Evolutionary conservation across 2,797 vertebrate species (phyloP), one percentile per base, ranked within the genome.

Genomic region (Tragopan temminckii): DNA sequence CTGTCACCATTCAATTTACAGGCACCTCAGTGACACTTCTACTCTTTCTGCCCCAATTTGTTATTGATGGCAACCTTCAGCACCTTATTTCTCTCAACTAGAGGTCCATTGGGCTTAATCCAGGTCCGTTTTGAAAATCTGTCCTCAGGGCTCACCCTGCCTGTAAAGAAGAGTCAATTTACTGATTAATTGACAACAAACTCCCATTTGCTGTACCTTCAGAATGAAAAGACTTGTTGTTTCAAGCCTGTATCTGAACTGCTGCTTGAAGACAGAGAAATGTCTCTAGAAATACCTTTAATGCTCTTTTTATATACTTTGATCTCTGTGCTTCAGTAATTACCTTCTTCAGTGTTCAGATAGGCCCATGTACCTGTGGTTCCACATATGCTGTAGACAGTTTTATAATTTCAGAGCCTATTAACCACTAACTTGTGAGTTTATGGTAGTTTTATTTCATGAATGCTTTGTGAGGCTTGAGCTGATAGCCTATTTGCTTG

Each of bases 401-500:
- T 43, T 93, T 46, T 58, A 17, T 55, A 61, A 76, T 85, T 94
- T 89, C 68, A 88, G 80, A 95, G 52, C n/a, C 52, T 85, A 55
- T 94, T 93, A 95, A 64, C 50, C 64, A 59, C 75, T 46, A 78
- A 61, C 76, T 59, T 81, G 25, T 16, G 88, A 84, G 67, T 59
- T 80, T 46, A 4, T 52, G 52, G 57, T 63, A 82, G 64, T 70
- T 94, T n/a, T 66, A 80, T 89, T 81, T 93, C 4, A 0, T 50
- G 42, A 94, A 58, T 77, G 68, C 61, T 89, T 85, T 68, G 74
- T 90, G 80, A 90, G 59, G 50, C 48, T 90, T 90, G 66, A 89
- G 70, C 58, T 69, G 29, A 75, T 69, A 85, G 58, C 33, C 82
- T 94, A 20, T 81, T 96, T 95, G 20, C 64, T 88, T 94, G 33